Evolutionary conservation across 2,797 vertebrate genomes (phyloP), one percentile per base, ranked within the genome.

Genomic region (Hipposideros larvatus): DNA sequence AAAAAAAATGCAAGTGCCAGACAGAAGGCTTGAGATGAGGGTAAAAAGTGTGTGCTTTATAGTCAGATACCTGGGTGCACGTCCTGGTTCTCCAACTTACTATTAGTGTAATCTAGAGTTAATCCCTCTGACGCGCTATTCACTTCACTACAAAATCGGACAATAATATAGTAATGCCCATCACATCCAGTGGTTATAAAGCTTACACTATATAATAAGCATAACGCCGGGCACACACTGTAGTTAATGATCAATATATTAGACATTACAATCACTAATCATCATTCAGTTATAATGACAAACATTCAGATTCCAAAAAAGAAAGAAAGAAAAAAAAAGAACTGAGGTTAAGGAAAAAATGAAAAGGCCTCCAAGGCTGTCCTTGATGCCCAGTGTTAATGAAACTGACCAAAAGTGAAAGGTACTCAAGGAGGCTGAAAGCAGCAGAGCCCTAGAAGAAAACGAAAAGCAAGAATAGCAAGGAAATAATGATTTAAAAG

Each of bases 201-300:
- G 11, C 31, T 71, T 84, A 75, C 18, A 74, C 21, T 51, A 46
- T 41, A 51, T 24, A 83, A 88, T 48, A 26, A 48, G 31, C 43
- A 31, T 1, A 88, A 16, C 48, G 14, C 9, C 28, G 83, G 14
- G n/a, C 24, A 70, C 9, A 53, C 14, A 73, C 26, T 63, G 1
- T 28, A 80, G 7, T n/a, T 28, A 80, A 19, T 4, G 68, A 83
- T 41, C 24, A 68, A 22, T 53, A 3, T 34, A 68, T 2, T 24
- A 89, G 75, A 79, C 74, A 96, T 84, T 83, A 92, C 5, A 59
- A 41, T 68, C 83, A 61, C 15, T 24, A 70, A 87, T 37, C 37
- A 90, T 41, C 63, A 73, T 51, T 13, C 53, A 77, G 22, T 26
- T 66, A 10, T 46, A 84, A 82, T 14, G 87, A 87, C 18, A 26